phyloP scores from a whole-genome alignment of 2,797 vertebrate genomes.

The Myotis findleyi region DNA sequence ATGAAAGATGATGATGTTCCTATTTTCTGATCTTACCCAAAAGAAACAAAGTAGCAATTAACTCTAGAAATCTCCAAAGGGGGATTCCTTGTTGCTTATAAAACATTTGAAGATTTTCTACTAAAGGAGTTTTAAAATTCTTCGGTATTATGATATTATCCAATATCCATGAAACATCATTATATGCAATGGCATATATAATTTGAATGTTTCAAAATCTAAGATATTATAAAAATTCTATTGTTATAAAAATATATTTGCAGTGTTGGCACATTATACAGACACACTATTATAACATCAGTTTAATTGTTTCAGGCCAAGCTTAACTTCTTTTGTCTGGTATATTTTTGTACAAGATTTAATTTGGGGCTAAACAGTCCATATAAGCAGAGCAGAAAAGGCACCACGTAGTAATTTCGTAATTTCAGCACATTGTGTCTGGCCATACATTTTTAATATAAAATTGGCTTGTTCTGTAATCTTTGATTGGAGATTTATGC shows the following conservation, averaged over 20 bases:
- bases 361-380: slow-evolving; percentile 72
- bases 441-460: slow-evolving; percentile 81
- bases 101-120: slow-evolving; percentile 60
- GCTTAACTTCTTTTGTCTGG: slow-evolving; percentile 54
- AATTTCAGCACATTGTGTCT: slow-evolving; percentile 74
- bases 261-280: slow-evolving; percentile 59
- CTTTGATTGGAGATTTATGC: slow-evolving; percentile 80
- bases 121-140: slow-evolving; percentile 44
- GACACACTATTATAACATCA: slow-evolving; percentile 68
- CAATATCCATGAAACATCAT: slow-evolving; percentile 73
- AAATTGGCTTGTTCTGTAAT: slow-evolving; percentile 78
- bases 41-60: neutral
- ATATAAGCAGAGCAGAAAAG: slow-evolving; percentile 69
- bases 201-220: slow-evolving; percentile 75
- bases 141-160: slow-evolving; percentile 52
- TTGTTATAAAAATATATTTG: slow-evolving; percentile 69
- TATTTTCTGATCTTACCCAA: neutral
- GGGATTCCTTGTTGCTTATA: neutral
- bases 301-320: slow-evolving; percentile 72
- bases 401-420: slow-evolving; percentile 43
- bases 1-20: neutral
- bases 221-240: slow-evolving; percentile 69
- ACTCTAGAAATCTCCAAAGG: neutral
- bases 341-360: slow-evolving; percentile 67
- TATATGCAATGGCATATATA: slow-evolving; percentile 61